phyloP scores from a whole-genome alignment of 2,888 invertebrate species.

The Temnothorax ravouxi region DNA sequence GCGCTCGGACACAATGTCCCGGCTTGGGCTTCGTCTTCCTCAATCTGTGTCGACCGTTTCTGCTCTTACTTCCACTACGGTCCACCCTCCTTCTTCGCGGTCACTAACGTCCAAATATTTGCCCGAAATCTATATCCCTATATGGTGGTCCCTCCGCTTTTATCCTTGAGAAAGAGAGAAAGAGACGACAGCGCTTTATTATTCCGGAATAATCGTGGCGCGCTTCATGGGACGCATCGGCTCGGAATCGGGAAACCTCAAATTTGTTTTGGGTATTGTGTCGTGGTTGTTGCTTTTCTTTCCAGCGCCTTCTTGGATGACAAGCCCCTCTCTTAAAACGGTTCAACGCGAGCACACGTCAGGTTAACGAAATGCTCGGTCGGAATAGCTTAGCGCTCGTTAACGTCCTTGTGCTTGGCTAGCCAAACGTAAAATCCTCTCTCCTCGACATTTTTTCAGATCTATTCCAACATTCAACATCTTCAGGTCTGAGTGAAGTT shows the following conservation, averaged over 20 bases:
- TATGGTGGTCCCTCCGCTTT: conserved; percentile 60
- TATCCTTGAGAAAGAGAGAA: conserved; percentile 15
- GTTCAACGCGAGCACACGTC: conserved; percentile 28
- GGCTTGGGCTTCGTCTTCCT: conserved; percentile 62
- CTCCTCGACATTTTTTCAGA: conserved; percentile 24
- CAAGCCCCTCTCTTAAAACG: conserved; percentile 23
- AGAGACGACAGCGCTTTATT: conserved; percentile 62
- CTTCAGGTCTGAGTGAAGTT: not conserved
- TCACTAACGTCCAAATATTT: conserved; percentile 84
- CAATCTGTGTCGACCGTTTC: conserved; percentile 33
- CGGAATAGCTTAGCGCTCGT: conserved; percentile 34
- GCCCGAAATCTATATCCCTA: conserved; percentile 79
- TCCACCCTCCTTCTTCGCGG: conserved; percentile 73
- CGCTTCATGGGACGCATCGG: conserved; percentile 66
- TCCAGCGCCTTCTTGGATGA: conserved; percentile 21
- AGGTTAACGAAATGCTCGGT: conserved; percentile 37
- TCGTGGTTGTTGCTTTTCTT: conserved; percentile 22
- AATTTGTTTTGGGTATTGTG: conserved; percentile 61
- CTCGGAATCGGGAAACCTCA: conserved; percentile 57
- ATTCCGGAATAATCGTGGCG: conserved; percentile 69
- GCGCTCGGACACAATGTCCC: conserved; percentile 81
- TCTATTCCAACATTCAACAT: not conserved
- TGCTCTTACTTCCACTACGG: conserved; percentile 36
- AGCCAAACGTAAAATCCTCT: conserved; percentile 53
- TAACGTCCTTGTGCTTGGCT: conserved; percentile 51